phyloP scores from a whole-genome alignment of 1,140 invertebrate genomes.

The Tetramorium simillimum region DNA sequence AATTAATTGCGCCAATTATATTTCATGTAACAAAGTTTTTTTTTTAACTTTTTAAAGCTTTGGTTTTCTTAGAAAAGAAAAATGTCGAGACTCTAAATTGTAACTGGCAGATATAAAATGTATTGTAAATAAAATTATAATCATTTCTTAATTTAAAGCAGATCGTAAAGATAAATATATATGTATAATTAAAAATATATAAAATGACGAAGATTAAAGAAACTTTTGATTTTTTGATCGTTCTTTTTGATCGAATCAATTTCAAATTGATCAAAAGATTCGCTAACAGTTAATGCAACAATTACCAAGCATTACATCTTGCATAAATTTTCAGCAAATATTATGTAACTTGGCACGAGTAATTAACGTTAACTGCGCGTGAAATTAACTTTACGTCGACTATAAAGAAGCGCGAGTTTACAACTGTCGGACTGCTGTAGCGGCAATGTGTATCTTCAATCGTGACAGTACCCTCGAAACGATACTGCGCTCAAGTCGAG shows the following conservation, averaged over 20 bases:
- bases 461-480: conserved; percentile 7
- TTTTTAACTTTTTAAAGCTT: neutral
- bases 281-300: neutral
- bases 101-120: neutral
- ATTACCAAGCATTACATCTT: neutral
- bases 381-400: conserved; percentile 19
- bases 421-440: neutral
- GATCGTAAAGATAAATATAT: neutral
- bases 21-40: neutral
- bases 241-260: neutral
- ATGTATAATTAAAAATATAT: neutral
- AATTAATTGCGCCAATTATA: neutral
- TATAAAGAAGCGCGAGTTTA: conserved; percentile 31
- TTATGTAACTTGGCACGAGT: neutral
- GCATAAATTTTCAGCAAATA: neutral
- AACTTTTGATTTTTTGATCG: neutral
- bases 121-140: neutral
- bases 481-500: conserved; percentile 33
- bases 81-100: neutral
- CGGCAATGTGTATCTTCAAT: conserved; percentile 49
- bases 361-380: conserved; percentile 10
- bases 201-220: neutral
- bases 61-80: neutral
- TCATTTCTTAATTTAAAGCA: neutral
- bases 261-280: neutral